These are phyloP conservation scores for Mugil cephalus DNA, from an alignment of 2,113 vertebrate genomes.

Conservation along the genomic window DNA sequence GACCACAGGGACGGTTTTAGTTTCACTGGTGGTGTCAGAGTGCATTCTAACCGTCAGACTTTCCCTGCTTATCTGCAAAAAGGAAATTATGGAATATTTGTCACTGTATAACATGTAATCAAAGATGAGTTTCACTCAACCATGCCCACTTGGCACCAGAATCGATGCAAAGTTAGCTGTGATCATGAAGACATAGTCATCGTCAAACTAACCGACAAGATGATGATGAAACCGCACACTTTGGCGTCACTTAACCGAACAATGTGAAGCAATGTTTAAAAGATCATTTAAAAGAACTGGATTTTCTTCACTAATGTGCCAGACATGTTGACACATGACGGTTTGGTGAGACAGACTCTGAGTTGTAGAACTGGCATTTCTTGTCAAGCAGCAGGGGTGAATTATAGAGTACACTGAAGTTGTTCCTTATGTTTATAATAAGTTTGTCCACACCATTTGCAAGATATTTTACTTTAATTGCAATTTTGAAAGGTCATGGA, in stretches of 20 bases:
- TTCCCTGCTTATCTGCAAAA: conserved; percentile 14
- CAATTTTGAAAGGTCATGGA: background rate
- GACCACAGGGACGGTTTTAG: conserved; percentile 49
- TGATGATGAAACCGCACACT: background rate
- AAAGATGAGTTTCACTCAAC: conserved; percentile 14
- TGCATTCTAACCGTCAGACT: conserved; percentile 26
- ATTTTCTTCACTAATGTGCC: conserved; percentile 33
- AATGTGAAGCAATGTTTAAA: background rate
- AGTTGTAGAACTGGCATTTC: conserved; percentile 16
- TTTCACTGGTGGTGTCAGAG: conserved; percentile 56
- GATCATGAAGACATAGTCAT: conserved; percentile 1
- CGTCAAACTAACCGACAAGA: conserved; percentile 3
- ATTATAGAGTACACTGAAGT: conserved; percentile 7
- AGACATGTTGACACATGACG: conserved; percentile 56
- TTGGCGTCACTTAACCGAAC: background rate
- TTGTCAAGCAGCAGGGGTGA: conserved; percentile 2
- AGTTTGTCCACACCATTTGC: conserved; percentile 4
- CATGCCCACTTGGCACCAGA: conserved; percentile 8
- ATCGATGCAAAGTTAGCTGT: background rate
- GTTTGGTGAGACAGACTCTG: conserved; percentile 20
- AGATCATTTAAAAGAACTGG: background rate
- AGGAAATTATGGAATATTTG: conserved; percentile 17
- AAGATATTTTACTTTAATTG: background rate
- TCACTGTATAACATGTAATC: conserved; percentile 3
- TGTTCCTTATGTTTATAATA: conserved; percentile 6